Evolutionary conservation across 2,797 vertebrate species (phyloP).

Genomic region (Pteropus rufus): DNA sequence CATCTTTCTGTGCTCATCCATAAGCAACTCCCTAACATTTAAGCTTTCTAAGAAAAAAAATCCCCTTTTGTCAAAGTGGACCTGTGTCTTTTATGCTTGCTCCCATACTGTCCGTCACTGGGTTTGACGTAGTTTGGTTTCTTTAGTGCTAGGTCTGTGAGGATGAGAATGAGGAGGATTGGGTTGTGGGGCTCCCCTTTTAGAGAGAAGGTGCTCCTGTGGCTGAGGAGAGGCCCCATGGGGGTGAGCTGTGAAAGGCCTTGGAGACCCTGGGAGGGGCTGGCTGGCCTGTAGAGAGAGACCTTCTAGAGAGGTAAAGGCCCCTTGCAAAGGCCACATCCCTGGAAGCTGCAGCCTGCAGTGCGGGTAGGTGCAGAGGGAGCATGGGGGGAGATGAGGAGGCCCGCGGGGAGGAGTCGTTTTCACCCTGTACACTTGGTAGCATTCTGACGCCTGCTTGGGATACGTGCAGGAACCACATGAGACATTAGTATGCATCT

Average conservation of each 20-base stretch:
- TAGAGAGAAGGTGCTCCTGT: background rate
- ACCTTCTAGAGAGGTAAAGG: background rate
- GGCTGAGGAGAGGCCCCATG: background rate
- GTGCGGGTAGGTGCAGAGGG: background rate
- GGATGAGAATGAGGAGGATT: background rate
- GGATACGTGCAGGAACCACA: fast-evolving
- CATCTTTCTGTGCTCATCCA: background rate
- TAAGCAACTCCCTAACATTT: background rate
- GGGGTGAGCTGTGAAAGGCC: background rate
- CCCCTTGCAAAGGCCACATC: background rate
- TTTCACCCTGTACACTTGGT: background rate
- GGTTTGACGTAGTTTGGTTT: background rate
- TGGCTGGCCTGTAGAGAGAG: background rate
- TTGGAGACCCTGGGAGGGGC: background rate
- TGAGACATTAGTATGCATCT: fast-evolving
- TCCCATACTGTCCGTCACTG: background rate
- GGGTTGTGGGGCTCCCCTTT: background rate
- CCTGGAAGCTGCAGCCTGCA: background rate
- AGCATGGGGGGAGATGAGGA: background rate
- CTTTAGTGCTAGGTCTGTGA: background rate
- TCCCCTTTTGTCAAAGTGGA: background rate
- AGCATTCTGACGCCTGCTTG: background rate
- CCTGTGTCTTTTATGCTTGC: background rate
- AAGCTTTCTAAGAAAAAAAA: background rate
- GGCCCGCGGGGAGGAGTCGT: fast-evolving